Evolutionary conservation across 2,113 vertebrate species (phyloP), one percentile per base, ranked within the genome.

Genomic region (Syngnathus typhle): DNA sequence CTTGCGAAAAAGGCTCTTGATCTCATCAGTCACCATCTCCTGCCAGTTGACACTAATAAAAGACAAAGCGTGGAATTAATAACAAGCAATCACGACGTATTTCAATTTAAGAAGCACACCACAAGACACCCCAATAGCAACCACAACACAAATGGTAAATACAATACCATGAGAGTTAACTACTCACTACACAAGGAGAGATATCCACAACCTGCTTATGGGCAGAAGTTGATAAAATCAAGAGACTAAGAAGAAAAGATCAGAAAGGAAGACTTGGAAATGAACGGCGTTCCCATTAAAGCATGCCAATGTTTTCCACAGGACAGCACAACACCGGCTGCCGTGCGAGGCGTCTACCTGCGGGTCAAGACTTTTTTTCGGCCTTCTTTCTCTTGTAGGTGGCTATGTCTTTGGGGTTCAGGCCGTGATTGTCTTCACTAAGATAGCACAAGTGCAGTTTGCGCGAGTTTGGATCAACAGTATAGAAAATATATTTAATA

Each of bases 341-440:
- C 60, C 80, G 84, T 72, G 81, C 81, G 75, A 27, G 72, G 65
- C 68, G 73, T 84, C 92, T 94, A 94, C 91, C 78, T 83, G 78
- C 75, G 67, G 80, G 67, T 90, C 89, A 92, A 87, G 88, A 84
- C 82, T 88, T 92, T 92, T 92, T 91, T 77, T 86, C 92, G 76
- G 91, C 88, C 93, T 92, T 94, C 86, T 89, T 93, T 90, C 82
- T 93, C 91, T 83, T 92, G 92, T 93, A 93, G 15, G 88, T 90
- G 67, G 91, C 93, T 87, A 94, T 89, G 36, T 94, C 94, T 69
- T 94, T 93, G 8, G 89, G 83, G 44, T 83, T 89, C 84, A 94
- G 90, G 70, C 94, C 93, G 44, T 94, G 93, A 89, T 92, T 92
- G 86, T 88, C 89, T 88, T 84, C 92, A 87, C 94, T 95, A 88